Conservation (phyloP, 2,888 invertebrate genomes). For the Zygothrica quintamaculata region DNA sequence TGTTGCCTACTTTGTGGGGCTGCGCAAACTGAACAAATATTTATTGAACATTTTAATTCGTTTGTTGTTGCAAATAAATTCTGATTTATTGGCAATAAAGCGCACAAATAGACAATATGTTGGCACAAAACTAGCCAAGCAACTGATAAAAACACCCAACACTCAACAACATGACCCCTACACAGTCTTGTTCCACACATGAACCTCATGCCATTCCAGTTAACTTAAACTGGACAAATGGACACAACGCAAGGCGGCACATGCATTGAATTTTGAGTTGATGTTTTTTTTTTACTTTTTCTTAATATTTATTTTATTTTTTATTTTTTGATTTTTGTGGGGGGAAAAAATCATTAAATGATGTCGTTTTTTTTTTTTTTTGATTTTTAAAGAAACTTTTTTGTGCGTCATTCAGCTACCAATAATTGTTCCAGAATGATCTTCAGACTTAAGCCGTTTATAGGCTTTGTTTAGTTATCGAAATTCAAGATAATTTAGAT, state of each 20-base stretch:
- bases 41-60: conserved; percentile 85
- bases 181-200: neutral
- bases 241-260: conserved; percentile 53
- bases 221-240: conserved; percentile 46
- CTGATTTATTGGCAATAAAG: conserved; percentile 85
- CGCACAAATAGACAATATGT: conserved; percentile 75
- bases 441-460: too few species aligned
- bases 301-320: conserved; percentile 18
- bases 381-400: too few species aligned
- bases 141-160: conserved; percentile 44
- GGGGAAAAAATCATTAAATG: conserved; percentile 19
- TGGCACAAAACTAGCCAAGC: conserved; percentile 53
- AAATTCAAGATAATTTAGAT: too few species aligned
- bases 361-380: conserved; percentile 10
- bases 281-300: conserved; percentile 8
- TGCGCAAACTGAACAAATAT: conserved; percentile 79
- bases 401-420: too few species aligned
- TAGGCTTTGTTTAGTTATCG: too few species aligned
- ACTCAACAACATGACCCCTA: neutral
- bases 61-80: conserved; percentile 85
- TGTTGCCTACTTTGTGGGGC: conserved; percentile 58
- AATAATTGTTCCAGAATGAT: too few species aligned
- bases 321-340: conserved; percentile 4
- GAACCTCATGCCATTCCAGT: neutral
- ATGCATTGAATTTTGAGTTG: conserved; percentile 69